These are phyloP conservation scores for Heterochromis multidens DNA, from an alignment of 2,113 vertebrate genomes.

Conservation along the genomic window DNA sequence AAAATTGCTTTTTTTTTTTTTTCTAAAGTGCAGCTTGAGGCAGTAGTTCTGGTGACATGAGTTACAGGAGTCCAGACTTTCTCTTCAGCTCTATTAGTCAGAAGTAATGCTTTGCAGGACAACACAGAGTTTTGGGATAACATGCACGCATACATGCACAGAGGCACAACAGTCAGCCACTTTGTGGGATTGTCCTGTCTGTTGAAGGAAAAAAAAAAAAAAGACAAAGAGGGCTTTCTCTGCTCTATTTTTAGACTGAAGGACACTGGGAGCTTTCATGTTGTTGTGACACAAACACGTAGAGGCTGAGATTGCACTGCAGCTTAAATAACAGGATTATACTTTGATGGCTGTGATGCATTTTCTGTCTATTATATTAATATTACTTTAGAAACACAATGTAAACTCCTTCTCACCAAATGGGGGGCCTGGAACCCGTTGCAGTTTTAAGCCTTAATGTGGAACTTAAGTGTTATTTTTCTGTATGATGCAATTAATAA, in stretches of 20 bases:
- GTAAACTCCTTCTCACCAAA: neutral
- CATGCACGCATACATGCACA: neutral
- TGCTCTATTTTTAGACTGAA: conserved; percentile 44
- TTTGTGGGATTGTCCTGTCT: conserved; percentile 31
- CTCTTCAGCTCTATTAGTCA: neutral
- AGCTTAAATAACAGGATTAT: conserved; percentile 31
- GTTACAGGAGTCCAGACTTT: neutral
- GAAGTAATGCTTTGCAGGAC: neutral
- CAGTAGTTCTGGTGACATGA: neutral
- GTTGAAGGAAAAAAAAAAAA: neutral
- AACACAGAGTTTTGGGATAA: conserved; percentile 22
- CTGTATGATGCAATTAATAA: too few species aligned
- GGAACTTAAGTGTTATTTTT: too few species aligned
- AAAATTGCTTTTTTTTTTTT: neutral
- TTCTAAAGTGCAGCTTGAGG: neutral
- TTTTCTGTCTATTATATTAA: neutral
- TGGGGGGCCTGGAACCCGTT: neutral
- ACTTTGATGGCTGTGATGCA: neutral
- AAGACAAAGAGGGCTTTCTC: conserved; percentile 54
- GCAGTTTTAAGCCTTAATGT: neutral
- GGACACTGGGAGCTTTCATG: conserved; percentile 52
- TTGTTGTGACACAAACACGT: conserved; percentile 32
- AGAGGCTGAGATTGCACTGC: conserved; percentile 1
- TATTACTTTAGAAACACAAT: neutral
- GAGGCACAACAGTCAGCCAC: conserved; percentile 9